Percentiles rank a stretch among this genome's conserved stretches.
phyloP scores from a whole-genome alignment of 2,888 invertebrate genomes.

The Patella pellucida region DNA sequence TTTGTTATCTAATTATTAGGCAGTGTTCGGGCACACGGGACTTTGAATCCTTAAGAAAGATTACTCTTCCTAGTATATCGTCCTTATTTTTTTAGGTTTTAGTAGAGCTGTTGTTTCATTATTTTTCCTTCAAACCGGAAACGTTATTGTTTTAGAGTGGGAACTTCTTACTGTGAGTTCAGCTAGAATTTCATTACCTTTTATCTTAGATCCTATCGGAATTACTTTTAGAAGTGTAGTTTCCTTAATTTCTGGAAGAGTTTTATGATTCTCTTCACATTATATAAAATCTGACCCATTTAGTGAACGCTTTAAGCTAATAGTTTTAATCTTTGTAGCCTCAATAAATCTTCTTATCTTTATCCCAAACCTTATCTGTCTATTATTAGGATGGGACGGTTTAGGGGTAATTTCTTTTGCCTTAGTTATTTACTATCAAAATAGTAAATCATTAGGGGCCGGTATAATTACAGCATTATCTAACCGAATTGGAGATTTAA shows the following conservation, averaged over 20 bases:
- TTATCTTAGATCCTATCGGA: slow-evolving; percentile 24
- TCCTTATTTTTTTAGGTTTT: background rate
- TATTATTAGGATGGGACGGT: slow-evolving; percentile 82
- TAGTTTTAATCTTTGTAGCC: slow-evolving; percentile 78
- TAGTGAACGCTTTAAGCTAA: slow-evolving; percentile 78
- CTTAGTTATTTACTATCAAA: slow-evolving; percentile 82
- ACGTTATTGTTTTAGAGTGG: background rate
- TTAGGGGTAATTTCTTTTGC: slow-evolving; percentile 82
- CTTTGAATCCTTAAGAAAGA: slow-evolving; percentile 3
- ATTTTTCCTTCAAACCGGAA: background rate
- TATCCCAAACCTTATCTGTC: slow-evolving; percentile 80
- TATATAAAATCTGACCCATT: slow-evolving; percentile 77
- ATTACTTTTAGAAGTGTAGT: slow-evolving; percentile 46
- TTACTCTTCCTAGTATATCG: background rate
- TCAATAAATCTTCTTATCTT: slow-evolving; percentile 80
- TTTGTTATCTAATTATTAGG: no score
- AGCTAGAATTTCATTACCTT: background rate
- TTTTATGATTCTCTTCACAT: slow-evolving; percentile 77
- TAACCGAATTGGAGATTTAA: slow-evolving; percentile 82
- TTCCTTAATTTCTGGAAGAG: slow-evolving; percentile 77
- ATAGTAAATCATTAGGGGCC: slow-evolving; percentile 79
- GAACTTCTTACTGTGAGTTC: background rate
- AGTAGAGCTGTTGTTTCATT: background rate
- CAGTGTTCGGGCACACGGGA: no score
- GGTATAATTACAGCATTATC: slow-evolving; percentile 81